Evolutionary conservation across 2,888 invertebrate genomes (phyloP), one percentile per base, ranked within the genome.

Genomic region (Nephrotoma flavescens): DNA sequence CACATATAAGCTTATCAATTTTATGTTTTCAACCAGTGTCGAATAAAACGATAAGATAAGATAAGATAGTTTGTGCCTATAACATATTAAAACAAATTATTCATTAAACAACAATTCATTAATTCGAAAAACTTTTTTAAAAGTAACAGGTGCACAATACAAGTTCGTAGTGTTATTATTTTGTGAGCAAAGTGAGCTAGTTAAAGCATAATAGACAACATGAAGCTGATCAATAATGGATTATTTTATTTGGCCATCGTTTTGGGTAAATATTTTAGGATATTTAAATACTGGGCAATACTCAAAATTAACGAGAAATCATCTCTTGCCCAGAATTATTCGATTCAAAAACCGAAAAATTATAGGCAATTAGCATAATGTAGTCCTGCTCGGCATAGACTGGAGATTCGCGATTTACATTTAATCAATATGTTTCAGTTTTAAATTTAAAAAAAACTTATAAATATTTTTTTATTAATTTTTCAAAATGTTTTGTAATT

Each of bases 161-260:
- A 31, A 71, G 4, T 19, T 0, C 9, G n/a, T 52, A 4, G 1
- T 15, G 52, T 52, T 52, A 6, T 57, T 71, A 2, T 71, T 71
- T 71, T 71, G 71, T 71, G 31, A 31, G 31, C 11, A 52, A 6
- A 15, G 52, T 52, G 4, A 15, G 15, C 15, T 71, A 31, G 12
- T 19, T 71, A 31, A 71, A 31, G 9, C 31, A 31, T 1, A 84
- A 84, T n/a, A 19, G 31, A 41, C 83, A 88, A 88, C 85, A 89
- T 89, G 89, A 89, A 89, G 87, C 86, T 89, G 85, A 87, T 89
- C 45, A 89, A 88, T 86, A 88, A 88, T 87, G 88, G 88, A 88
- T 91, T 91, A 90, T 93, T 93, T 89, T 93, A 93, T 89, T 90
- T 93, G n/a, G 92, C 93, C 71, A 91, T 93, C 87, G 89, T 93